These are phyloP conservation scores for Formica exsecta DNA, from an alignment of 1,140 invertebrate genomes.

Conservation along the genomic window DNA sequence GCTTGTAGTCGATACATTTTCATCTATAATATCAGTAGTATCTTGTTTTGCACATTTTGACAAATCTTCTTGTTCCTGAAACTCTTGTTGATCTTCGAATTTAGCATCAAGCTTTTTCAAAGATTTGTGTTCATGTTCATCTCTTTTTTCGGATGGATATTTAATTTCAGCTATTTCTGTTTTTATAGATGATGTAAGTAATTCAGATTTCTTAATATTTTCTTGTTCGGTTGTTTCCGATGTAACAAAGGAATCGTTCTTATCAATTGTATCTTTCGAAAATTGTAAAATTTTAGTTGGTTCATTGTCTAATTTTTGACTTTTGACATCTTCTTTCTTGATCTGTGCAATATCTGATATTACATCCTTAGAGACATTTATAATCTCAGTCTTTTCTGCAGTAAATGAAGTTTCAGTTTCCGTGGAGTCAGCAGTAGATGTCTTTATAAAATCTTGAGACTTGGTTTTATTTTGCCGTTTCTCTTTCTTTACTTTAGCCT, in stretches of 20 bases:
- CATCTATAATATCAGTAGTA: neutral
- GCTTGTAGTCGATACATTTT: neutral
- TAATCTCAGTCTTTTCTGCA: neutral
- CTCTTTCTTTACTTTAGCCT: constrained; percentile 55
- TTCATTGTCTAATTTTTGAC: neutral
- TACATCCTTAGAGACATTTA: constrained; percentile 10
- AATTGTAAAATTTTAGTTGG: neutral
- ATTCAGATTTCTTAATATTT: neutral
- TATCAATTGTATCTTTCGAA: neutral
- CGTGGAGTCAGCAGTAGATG: neutral
- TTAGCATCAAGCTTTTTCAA: neutral
- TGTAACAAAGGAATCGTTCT: neutral
- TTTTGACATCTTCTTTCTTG: neutral
- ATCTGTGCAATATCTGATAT: neutral
- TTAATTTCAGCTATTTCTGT: neutral
- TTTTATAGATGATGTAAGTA: neutral
- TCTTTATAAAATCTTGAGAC: constrained; percentile 6
- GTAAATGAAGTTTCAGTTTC: neutral
- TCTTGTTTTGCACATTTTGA: neutral
- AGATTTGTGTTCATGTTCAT: neutral
- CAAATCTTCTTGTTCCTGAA: neutral
- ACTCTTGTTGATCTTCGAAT: neutral
- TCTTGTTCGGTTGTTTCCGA: neutral
- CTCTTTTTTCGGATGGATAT: neutral
- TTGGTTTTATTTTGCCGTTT: neutral